A percentile compares a stretch with the other conserved stretches of the same genome.
These are phyloP conservation scores for Aradophagus sp. DNA, from an alignment of 1,140 invertebrate species.

Conservation along the genomic window DNA sequence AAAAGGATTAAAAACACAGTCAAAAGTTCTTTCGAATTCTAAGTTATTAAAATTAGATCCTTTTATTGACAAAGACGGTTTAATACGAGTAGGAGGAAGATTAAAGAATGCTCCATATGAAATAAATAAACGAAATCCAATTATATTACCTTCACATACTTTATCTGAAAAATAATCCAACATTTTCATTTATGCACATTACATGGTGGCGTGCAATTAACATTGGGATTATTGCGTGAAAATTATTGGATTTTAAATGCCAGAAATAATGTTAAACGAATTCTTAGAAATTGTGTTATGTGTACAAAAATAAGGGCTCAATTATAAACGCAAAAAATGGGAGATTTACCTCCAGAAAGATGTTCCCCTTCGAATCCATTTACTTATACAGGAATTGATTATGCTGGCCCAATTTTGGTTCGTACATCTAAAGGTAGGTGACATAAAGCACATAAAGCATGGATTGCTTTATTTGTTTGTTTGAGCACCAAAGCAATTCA, in stretches of 20 bases:
- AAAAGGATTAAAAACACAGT: neutral
- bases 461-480: slow-evolving; percentile 1
- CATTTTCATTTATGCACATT: neutral
- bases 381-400: neutral
- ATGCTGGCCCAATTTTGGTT: neutral
- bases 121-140: neutral
- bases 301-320: neutral
- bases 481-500: neutral
- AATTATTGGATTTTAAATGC: slow-evolving; percentile 3
- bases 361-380: slow-evolving; percentile 1
- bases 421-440: neutral
- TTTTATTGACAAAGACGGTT: neutral
- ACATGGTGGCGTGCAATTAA: slow-evolving; percentile 2
- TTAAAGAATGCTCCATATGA: too few relatives aligned
- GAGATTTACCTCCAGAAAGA: neutral
- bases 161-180: neutral
- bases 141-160: neutral
- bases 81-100: neutral
- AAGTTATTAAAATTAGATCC: neutral
- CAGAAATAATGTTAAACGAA: neutral
- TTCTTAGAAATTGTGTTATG: neutral
- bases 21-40: neutral
- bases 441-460: neutral
- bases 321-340: neutral
- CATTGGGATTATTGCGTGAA: neutral